Evolutionary conservation across 2,888 invertebrate genomes (phyloP), one percentile per base, ranked within the genome.

Genomic region (Stramonita haemastoma): DNA sequence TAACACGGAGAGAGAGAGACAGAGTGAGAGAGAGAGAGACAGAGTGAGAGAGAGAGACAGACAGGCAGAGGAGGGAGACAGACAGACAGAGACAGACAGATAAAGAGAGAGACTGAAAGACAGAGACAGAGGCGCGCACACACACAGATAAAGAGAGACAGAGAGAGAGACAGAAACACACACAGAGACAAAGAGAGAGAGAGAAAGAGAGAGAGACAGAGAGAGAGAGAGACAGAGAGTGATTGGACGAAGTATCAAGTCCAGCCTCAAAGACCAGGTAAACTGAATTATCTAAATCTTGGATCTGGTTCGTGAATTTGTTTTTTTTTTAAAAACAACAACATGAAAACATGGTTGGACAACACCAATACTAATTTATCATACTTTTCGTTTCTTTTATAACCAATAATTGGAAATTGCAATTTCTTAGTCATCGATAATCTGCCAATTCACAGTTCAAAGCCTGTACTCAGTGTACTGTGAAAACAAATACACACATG

Each of bases 71-170:
- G 46, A 46, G 46, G 2, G 46, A 77, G 73, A 15, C 15, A 77
- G 73, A 77, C 15, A 77, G 83, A 36, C 36, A 36, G 83, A 36
- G 83, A 17, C 32, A 34, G 81, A 34, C 32, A 36, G 83, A n/a
- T 8, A 32, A 29, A 32, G 79, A 79, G 79, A 83, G 83, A 83
- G 83, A 83, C 36, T 32, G 83, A 83, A 32, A 83, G 83, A 83
- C 5, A 36, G 83, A 83, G 83, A n/a, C 17, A 32, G 15, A 66
- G 17, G 13, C 29, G 34, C 1, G 79, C 11, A 26, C 22, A 11
- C 11, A 11, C 29, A 77, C 6, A 77, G 34, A 32, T 79, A 32
- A 79, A 4, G 26, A 29, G 2, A 1, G 15, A 79, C 1, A 79
- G n/a, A 79, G 29, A 79, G 79, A 79, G 79, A 79, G 29, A 79